Base-by-base conservation (phyloP, 2,888 invertebrate genomes). In the Teinopalpus imperialis region DNA sequence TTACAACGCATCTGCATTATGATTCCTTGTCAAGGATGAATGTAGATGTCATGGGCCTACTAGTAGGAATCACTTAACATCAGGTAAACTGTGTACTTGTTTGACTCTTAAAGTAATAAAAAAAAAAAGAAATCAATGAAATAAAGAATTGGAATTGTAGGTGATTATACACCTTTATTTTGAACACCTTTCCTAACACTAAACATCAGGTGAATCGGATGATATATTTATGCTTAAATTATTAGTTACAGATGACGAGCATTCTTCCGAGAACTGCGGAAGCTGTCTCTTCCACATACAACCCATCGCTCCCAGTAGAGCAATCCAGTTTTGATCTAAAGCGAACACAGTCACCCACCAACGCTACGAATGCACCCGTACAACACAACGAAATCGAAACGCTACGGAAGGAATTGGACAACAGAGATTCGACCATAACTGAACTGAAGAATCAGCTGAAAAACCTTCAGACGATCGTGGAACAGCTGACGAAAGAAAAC, bases 401-500 rank as follows among this genome's bases (percentile, higher is more conserved):
- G 0, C 63, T 89, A 3, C 75, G 74, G 37, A 76, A 92, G 56
- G 92, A 93, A 69, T 76, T 94, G 27, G 89, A 90, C 69, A 90
- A 86, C 54, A 91, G 92, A 48, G 92, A 92, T 63, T 90, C 89
- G 24, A 93, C 92, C 1, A 93, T 93, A 61, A 91, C 89, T 12
- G 92, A 92, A 59, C 73, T 94, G 0, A 91, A 91, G 53, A 90
- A 89, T 16, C 93, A 94, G 63, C 74, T 94, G 12, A 86, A 83
- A 43, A 90, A 89, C 56, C 71, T 94, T 14, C 92, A 92, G 57
- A 90, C 90, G 2, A 92, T 92, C 32, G 93, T 97, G 10, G 94
- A 95, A 64, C 93, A 92, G 57, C 75, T 97, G 30, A 93, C 94
- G 9, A 92, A 91, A 48, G 97, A 97, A 73, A 97, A 97, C 76